Percentiles rank a stretch among this genome's conserved stretches.
Conservation (phyloP, 2,888 invertebrate species). For the Aphodius sticticus region DNA sequence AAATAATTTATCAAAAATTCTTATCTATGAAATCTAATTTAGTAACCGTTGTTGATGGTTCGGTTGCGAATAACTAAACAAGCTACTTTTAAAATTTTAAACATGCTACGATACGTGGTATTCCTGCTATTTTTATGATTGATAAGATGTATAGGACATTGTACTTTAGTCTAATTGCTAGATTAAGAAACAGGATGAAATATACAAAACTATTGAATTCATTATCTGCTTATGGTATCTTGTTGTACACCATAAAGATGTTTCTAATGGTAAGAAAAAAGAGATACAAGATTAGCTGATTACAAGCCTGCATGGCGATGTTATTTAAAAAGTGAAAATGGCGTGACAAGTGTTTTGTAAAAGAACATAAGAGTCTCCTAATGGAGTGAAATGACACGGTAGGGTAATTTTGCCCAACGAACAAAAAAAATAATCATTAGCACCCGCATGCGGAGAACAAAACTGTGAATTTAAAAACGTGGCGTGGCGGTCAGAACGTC, state of each 20-base stretch:
- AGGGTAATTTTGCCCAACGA: background rate
- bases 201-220: too few relatives aligned
- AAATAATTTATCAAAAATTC: background rate
- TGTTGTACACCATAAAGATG: too few relatives aligned
- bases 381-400: background rate
- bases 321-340: background rate
- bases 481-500: constrained; percentile 5
- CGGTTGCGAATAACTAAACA: background rate
- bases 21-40: background rate
- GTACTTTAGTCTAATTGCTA: background rate
- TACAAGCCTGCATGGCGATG: background rate
- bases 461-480: constrained; percentile 12
- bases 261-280: too few relatives aligned
- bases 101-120: background rate
- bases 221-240: too few relatives aligned
- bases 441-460: constrained; percentile 19
- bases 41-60: background rate
- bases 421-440: background rate
- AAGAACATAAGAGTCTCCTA: background rate
- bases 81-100: background rate
- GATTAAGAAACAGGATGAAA: too few relatives aligned
- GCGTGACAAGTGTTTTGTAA: background rate
- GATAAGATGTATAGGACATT: background rate
- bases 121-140: background rate
- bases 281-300: background rate